These are phyloP conservation scores for Engystomops pustulosus DNA, from an alignment of 2,113 vertebrate species.

Conservation along the genomic window DNA sequence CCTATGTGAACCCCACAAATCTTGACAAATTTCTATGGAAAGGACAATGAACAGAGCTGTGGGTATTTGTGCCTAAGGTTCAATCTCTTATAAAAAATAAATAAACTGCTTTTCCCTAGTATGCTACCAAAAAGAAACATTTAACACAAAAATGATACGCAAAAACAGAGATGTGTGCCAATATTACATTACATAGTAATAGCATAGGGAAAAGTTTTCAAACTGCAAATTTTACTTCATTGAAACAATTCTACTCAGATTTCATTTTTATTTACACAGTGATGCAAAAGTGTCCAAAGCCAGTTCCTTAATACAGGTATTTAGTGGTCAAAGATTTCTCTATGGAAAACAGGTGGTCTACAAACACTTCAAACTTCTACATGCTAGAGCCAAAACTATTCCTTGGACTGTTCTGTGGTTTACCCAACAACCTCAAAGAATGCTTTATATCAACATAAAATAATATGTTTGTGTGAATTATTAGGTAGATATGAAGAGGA, in stretches of 20 bases:
- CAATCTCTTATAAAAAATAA: background rate
- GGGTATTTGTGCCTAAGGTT: background rate
- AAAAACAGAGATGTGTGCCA: background rate
- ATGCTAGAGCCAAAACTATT: constrained; percentile 36
- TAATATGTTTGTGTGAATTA: constrained; percentile 54
- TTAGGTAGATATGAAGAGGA: constrained; percentile 49
- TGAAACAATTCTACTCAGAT: constrained; percentile 44
- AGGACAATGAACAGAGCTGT: background rate
- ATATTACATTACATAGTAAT: constrained; percentile 15
- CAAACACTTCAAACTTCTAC: constrained; percentile 38
- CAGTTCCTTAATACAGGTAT: constrained; percentile 29
- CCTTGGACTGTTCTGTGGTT: constrained; percentile 33
- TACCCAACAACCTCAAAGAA: constrained; percentile 39
- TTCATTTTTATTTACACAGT: constrained; percentile 39
- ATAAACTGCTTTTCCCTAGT: background rate
- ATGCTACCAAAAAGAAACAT: constrained; percentile 5
- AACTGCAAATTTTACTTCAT: background rate
- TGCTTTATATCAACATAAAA: constrained; percentile 45
- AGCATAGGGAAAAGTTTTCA: constrained; percentile 14
- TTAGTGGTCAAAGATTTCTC: constrained; percentile 46
- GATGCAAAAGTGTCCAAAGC: constrained; percentile 23
- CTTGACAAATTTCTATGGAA: background rate
- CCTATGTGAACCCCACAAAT: background rate
- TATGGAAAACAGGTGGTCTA: constrained; percentile 56
- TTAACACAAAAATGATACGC: background rate